Evolutionary conservation across 2,113 vertebrate species (phyloP).

Genomic region (Ophiodon elongatus): DNA sequence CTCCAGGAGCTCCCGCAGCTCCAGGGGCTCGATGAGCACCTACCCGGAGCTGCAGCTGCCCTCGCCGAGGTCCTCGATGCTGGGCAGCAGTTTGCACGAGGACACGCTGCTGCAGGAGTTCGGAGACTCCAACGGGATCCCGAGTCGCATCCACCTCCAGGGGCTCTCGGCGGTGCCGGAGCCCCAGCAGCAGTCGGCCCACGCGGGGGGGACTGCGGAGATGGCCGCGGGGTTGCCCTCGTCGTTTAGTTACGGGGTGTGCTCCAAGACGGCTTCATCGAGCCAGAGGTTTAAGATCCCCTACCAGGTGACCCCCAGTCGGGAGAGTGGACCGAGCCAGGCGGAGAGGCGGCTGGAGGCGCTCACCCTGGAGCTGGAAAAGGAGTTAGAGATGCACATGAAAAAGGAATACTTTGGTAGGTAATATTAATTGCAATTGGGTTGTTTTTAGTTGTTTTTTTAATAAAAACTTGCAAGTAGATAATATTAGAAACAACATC

Average conservation of each 20-base stretch:
- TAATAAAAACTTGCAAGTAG: neutral
- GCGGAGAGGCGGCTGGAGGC: conserved; percentile 94
- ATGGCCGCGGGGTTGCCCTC: conserved; percentile 67
- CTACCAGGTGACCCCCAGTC: conserved; percentile 90
- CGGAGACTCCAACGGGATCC: conserved; percentile 83
- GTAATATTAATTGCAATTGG: conserved; percentile 52
- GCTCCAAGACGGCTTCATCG: conserved; percentile 79
- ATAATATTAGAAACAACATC: neutral
- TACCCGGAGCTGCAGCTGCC: conserved; percentile 89
- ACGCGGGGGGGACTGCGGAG: conserved; percentile 66
- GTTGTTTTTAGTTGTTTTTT: neutral
- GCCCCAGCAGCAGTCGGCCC: conserved; percentile 64
- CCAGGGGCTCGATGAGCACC: conserved; percentile 90
- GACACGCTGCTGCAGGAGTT: conserved; percentile 83
- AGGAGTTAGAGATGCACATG: conserved; percentile 95
- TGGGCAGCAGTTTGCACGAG: conserved; percentile 84
- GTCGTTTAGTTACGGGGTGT: conserved; percentile 78
- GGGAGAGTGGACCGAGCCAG: conserved; percentile 93
- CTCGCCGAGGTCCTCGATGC: conserved; percentile 88
- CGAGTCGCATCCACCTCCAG: conserved; percentile 81
- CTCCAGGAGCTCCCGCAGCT: conserved; percentile 89
- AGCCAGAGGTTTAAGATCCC: conserved; percentile 89
- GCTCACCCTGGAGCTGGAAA: conserved; percentile 96
- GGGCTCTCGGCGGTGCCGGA: conserved; percentile 82
- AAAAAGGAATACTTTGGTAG: conserved; percentile 98